Evolutionary conservation across 1,140 invertebrate species (phyloP), one percentile per base, ranked within the genome.

Genomic region (Protaetia brevitarsis): DNA sequence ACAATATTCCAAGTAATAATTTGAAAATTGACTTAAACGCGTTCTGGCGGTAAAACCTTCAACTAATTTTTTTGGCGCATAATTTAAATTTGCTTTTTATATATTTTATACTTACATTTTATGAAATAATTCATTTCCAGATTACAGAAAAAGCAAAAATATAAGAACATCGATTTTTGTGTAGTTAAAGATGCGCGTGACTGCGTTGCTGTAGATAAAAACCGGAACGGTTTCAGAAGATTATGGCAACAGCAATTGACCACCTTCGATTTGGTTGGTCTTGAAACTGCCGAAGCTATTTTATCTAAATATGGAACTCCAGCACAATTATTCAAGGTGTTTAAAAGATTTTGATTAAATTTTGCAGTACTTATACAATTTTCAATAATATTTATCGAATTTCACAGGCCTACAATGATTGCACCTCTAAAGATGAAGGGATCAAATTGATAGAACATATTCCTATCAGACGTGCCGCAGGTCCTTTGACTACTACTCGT

Each of bases 241-340:
- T 78, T 93, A 0, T 95, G 91, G 91, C 84, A 88, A 65, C 89
- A 91, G 73, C 88, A 92, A 75, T 72, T 94, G 4, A 85, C 86
- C 27, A 85, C 90, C 65, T 89, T 93, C 75, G 88, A 87, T 63
- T 79, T 85, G 65, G 85, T 87, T 27, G 85, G 86, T 41, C 77
- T 91, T 36, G 91, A 93, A 74, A 86, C 82, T 7, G 86, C 91
- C 19, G 85, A 92, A 72, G 88, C 91, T 0, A 85, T 94, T 64
- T 82, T 85, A 41, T 74, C 79, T 1, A 75, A 81, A 34, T 93
- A 91, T 78, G 83, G 83, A 28, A 86, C 87, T 30, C 89, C 90
- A 11, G 34, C 74, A 1, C 68, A 80, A 30, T 76, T 94, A 8
- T 81, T 86, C 65, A 68, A 89, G 79, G 89, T 91, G 83, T 76